Percentiles rank a stretch among this genome's conserved stretches.
Conservation (phyloP, 2,113 vertebrate species). For the Trochalopteron elliotii region DNA sequence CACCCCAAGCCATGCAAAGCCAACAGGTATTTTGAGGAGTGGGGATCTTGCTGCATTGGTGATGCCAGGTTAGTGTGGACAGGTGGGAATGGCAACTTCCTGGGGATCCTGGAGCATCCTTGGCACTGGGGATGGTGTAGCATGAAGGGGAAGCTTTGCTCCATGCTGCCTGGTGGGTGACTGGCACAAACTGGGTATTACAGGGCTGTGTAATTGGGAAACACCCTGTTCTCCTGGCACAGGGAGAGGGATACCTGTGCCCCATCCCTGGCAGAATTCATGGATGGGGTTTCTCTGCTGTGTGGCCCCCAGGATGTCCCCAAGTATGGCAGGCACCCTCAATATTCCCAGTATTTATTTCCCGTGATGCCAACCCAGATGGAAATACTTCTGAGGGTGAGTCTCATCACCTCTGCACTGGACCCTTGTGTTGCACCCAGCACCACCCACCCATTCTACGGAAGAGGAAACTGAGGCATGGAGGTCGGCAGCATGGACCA, state of each 20-base stretch:
- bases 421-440: neutral
- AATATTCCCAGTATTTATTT: neutral
- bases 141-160: neutral
- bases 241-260: too few species aligned
- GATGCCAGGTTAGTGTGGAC: neutral
- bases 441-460: neutral
- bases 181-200: neutral
- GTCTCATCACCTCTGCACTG: fast-evolving
- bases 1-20: neutral
- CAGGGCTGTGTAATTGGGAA: fast-evolving
- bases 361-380: fast-evolving
- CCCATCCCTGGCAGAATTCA: neutral
- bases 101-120: neutral
- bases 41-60: neutral
- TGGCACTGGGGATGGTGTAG: neutral
- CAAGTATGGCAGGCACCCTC: neutral
- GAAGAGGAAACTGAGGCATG: neutral
- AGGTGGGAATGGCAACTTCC: neutral
- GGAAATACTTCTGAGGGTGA: neutral
- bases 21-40: neutral
- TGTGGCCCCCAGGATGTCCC: neutral
- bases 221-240: neutral
- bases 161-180: neutral
- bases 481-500: neutral
- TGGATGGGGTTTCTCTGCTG: neutral